Base-by-base conservation (phyloP, 1,140 invertebrate species). In the Liolophura sinensis region DNA sequence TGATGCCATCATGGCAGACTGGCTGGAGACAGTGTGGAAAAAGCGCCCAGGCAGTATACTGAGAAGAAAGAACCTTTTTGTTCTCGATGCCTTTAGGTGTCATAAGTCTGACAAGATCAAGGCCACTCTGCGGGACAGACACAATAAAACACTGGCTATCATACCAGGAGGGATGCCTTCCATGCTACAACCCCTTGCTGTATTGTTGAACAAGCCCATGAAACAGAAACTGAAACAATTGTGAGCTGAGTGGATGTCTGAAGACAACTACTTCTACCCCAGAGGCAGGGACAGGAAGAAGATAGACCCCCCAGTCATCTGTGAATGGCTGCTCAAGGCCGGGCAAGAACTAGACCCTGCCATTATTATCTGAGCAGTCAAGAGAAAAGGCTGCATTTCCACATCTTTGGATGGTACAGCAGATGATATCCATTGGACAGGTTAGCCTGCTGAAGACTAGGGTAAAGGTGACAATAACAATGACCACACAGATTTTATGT, bases 91-190 rank as follows among this genome's bases (percentile, higher is more conserved):
- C 6, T 69, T 73, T 49, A 20, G 51, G 20, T 63, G 64, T 9
- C 71, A 73, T 51, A 67, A 58, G 0, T 63, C 61, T 50, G 60
- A 70, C 1, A 20, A 24, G 0, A 57, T 70, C 1, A 70, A 66
- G 50, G 20, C 50, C 24, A 20, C 59, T 24, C 9, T 67, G 18
- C 50, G 27, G 18, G 25, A 16, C 11, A 63, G 47, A 1, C 31
- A 40, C 9, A 68, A 70, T 22, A 65, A 62, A 11, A 64, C 52
- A 9, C 62, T 57, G 47, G 60, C 58, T 16, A 52, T 68, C n/a
- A 74, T 78, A 15, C 74, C 76, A 12, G 74, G 65, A 47, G 74
- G 71, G n/a, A n/a, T n/a, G n/a, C n/a, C n/a, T n/a, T n/a, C n/a
- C n/a, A n/a, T n/a, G n/a, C n/a, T n/a, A n/a, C n/a, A n/a, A n/a